Base-by-base conservation (phyloP, 35 echinoderm and acorn worm species). In the Heliocidaris tuberculata region DNA sequence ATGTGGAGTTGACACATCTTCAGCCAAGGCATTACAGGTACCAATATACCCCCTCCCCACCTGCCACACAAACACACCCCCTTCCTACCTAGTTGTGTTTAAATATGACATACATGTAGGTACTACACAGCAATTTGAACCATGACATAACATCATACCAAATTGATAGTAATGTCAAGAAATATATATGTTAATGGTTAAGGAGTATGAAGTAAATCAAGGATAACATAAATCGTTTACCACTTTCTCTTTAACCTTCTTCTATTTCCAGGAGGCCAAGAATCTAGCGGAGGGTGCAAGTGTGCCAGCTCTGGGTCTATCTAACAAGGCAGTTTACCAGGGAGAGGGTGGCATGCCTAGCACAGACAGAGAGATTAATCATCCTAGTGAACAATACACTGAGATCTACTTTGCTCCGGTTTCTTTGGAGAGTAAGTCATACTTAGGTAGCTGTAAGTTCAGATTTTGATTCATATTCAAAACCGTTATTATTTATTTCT, bases 271-370 rank as follows among this genome's bases (percentile, higher is more conserved):
- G 87, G 87, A 89, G 87, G 30, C 87, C 3, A 89, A 89, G 35
- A 32, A 86, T 4, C 21, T 95, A 30, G 95, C 98, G 59, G 97
- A 97, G 93, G 98, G 98, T 30, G 98, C 98, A 3, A 99, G 98
- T 95, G 98, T 99, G 11, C 98, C 98, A 8, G 98, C 98, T 3
- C 95, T 99, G 5, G 98, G 98, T 10, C 88, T 99, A 7, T 99
- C 98, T 29, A 99, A 99, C 85, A 99, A 99, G 86, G 98, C 98
- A 13, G 95, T 99, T 19, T 99, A 95, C 50, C 65, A 94, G 60
- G 98, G 96, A 27, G 98, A 97, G 16, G 70, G 93, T n/a, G 88
- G 86, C 4, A 86, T 94, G 86, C 92, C 98, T 30, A 59, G 92
- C 13, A 94, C 95, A 13, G 96, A 99, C 56, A 95, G 96, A 85